Evolutionary conservation across 2,888 invertebrate genomes (phyloP).

Genomic region (Saturnia pavonia): DNA sequence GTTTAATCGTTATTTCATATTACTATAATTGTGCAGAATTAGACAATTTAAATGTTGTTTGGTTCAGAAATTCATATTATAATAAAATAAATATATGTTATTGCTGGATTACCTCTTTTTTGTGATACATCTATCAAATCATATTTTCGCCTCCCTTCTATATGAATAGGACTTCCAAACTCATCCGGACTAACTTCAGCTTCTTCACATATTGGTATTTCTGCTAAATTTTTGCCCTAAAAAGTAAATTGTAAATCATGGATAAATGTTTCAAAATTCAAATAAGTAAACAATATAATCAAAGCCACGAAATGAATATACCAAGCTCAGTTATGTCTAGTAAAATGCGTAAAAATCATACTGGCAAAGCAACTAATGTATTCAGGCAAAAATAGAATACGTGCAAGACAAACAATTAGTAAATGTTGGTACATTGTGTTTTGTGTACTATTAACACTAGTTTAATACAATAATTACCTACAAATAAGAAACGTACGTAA

Average conservation of each 20-base stretch:
- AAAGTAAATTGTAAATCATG: slow-evolving; percentile 25
- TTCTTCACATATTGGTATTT: slow-evolving; percentile 85
- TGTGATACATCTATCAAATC: slow-evolving; percentile 82
- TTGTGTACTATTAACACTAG: neutral
- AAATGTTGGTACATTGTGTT: neutral
- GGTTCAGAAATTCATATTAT: neutral
- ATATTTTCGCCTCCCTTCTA: slow-evolving; percentile 67
- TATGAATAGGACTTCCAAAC: slow-evolving; percentile 77
- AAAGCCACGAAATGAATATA: slow-evolving; percentile 31
- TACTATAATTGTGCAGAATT: neutral
- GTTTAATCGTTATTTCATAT: neutral
- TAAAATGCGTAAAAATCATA: neutral
- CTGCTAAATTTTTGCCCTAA: slow-evolving; percentile 81
- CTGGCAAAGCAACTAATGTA: slow-evolving; percentile 1
- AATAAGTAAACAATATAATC: slow-evolving; percentile 6
- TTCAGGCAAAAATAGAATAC: slow-evolving; percentile 18
- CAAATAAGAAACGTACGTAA: slow-evolving; percentile 28
- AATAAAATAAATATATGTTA: too few relatives aligned
- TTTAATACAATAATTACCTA: neutral
- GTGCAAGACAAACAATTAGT: slow-evolving; percentile 10
- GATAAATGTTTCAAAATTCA: slow-evolving; percentile 15
- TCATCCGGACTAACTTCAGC: slow-evolving; percentile 83
- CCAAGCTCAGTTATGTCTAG: slow-evolving; percentile 31
- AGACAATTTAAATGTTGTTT: neutral
- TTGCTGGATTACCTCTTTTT: slow-evolving; percentile 74